Conservation (phyloP, 92 coral and sea anemone genomes). For the Pocillopora meandrina region DNA sequence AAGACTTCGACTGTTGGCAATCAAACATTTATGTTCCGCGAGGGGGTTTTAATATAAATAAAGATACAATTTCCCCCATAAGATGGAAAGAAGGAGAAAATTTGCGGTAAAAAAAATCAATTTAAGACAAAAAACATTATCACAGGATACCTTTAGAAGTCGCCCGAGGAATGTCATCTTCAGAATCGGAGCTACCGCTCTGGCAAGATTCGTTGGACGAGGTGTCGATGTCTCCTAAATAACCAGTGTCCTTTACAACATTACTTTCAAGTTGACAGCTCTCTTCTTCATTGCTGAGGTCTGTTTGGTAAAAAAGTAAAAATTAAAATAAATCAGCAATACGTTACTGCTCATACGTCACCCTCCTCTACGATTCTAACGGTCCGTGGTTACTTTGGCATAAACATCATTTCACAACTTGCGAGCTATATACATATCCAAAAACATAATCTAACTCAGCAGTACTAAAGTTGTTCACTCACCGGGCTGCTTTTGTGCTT, state of each 20-base stretch:
- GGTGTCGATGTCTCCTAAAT: not conserved
- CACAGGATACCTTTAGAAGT: not conserved
- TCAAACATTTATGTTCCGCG: too few species aligned
- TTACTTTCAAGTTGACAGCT: not conserved
- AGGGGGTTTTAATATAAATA: too few species aligned
- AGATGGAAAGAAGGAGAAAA: not conserved
- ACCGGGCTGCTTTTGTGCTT: not conserved
- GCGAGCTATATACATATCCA: too few species aligned
- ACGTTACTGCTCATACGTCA: not conserved
- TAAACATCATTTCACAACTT: too few species aligned
- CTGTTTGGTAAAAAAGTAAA: not conserved
- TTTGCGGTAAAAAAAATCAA: too few species aligned
- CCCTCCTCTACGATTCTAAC: too few species aligned
- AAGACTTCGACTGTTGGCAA: too few species aligned
- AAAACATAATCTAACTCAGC: not conserved
- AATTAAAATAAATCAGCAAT: not conserved
- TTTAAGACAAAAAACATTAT: not conserved
- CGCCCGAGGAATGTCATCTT: not conserved
- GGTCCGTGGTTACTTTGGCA: too few species aligned
- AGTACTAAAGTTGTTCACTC: not conserved
- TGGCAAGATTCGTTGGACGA: not conserved
- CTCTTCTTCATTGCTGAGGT: not conserved
- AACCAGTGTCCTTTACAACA: not conserved
- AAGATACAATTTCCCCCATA: too few species aligned
- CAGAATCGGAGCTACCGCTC: not conserved